A percentile compares a stretch with the other conserved stretches of the same genome.
These are phyloP conservation scores for Eulacestoma nigropectus DNA, from an alignment of 2,113 vertebrate genomes.

Conservation along the genomic window DNA sequence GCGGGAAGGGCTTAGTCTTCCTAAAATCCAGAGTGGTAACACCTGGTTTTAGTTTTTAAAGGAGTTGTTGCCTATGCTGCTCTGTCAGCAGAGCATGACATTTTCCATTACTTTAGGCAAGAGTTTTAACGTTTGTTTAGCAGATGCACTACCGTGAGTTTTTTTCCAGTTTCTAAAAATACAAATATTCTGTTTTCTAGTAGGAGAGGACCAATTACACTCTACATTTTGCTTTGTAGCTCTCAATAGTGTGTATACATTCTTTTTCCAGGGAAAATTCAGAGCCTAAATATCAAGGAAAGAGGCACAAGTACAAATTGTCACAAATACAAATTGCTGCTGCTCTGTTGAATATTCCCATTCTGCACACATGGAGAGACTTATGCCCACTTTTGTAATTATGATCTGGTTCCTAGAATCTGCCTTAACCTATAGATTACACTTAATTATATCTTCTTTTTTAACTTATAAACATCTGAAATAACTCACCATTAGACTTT, in stretches of 20 bases:
- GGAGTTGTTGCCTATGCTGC: background rate
- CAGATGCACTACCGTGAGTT: conserved; percentile 30
- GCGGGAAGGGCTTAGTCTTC: background rate
- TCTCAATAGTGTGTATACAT: background rate
- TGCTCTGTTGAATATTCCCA: background rate
- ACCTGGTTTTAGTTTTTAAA: conserved; percentile 36
- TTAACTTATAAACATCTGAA: background rate
- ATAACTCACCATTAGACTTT: background rate
- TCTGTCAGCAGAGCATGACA: conserved; percentile 15
- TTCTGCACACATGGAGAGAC: background rate
- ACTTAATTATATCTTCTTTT: background rate
- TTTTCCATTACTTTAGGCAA: conserved; percentile 42
- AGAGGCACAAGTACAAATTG: background rate
- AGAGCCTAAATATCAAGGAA: background rate
- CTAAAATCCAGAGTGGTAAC: background rate
- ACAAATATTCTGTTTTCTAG: background rate
- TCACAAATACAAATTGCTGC: background rate
- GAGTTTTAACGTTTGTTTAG: conserved; percentile 23
- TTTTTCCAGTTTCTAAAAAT: conserved; percentile 34
- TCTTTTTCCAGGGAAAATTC: background rate
- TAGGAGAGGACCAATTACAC: background rate
- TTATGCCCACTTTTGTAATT: background rate
- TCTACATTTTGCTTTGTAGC: background rate
- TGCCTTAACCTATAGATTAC: background rate
- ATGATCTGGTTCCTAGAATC: background rate